Base-by-base conservation (phyloP, 2,113 vertebrate species). In the Calyptommatus sinebrachiatus region DNA sequence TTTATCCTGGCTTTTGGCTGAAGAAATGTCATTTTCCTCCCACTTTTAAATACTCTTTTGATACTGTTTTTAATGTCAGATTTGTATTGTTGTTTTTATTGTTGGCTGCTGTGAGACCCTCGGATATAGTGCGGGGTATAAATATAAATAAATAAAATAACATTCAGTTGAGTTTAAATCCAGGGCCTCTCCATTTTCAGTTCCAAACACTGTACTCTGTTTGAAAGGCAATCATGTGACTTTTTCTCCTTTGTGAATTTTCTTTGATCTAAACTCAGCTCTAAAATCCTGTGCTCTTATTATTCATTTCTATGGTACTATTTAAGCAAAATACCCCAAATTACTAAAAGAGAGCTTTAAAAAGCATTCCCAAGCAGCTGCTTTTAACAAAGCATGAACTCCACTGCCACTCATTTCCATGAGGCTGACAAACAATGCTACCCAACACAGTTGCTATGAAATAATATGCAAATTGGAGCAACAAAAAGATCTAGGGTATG, bases 331-430 rank as follows among this genome's bases (percentile, higher is more conserved):
- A 68, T 11, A 74, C 35, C 12, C 24, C 28, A 57, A 28, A 61
- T 81, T 21, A 61, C 20, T 74, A 35, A 46, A 16, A 73, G 18
- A 80, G 26, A 11, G 63, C 46, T 31, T 77, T 41, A 41, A 73
- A 75, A 76, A 65, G 26, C 45, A 48, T 29, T 24, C 60, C 18
- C 20, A 12, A 31, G 29, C 26, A 62, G 41, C 69, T 76, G 61
- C n/a, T 28, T 67, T 77, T 77, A 77, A 67, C 60, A 79, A 79
- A 65, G 69, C 29, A 71, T 48, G 12, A 79, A 24, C 35, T 71
- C 29, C n/a, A 31, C 8, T 63, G 61, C 2, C 29, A 80, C 18
- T 67, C 67, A 57, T 67, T 73, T 73, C 73, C 18, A 14, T 45
- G 66, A 66, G 24, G 8, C 35, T 66, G 3, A 26, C 45, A n/a